phyloP scores from a whole-genome alignment of 1,140 invertebrate genomes.

The Grapholita molesta region DNA sequence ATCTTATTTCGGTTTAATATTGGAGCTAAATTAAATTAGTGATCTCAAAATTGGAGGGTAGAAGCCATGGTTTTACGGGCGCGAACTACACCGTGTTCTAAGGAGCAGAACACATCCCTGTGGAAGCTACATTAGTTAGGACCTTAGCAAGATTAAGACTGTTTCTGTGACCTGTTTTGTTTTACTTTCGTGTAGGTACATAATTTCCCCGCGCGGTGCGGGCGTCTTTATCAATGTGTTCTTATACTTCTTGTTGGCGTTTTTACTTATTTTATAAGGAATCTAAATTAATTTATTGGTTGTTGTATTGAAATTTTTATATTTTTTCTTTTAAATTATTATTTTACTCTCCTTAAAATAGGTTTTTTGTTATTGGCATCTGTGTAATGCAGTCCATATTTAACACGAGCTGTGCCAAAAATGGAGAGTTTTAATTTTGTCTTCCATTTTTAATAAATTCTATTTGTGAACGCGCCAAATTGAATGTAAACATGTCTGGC shows the following conservation, averaged over 20 bases:
- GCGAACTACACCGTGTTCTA: constrained; percentile 70
- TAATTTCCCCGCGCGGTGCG: constrained; percentile 45
- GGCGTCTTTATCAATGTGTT: constrained; percentile 72
- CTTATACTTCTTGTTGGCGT: constrained; percentile 78
- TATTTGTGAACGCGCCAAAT: constrained; percentile 15
- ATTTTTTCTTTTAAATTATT: constrained; percentile 70
- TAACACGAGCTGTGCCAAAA: constrained; percentile 48
- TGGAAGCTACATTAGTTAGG: constrained; percentile 73
- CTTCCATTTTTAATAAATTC: constrained; percentile 53
- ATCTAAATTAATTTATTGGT: constrained; percentile 78
- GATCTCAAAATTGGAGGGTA: constrained; percentile 53
- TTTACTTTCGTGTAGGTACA: constrained; percentile 66
- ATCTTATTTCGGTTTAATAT: constrained; percentile 53
- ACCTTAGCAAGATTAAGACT: constrained; percentile 77
- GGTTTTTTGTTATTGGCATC: constrained; percentile 60
- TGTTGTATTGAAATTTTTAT: constrained; percentile 76
- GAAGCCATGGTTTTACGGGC: constrained; percentile 50
- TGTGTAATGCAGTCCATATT: constrained; percentile 64
- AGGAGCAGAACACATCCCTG: constrained; percentile 76
- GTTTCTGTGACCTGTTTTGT: constrained; percentile 77
- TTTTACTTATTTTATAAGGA: constrained; percentile 78
- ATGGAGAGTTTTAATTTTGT: constrained; percentile 53
- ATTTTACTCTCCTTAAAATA: constrained; percentile 53
- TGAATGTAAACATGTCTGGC: constrained; percentile 10
- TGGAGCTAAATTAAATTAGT: constrained; percentile 61